Conservation (phyloP, 23 tunicate genomes). For the Trididemnum clinides region DNA sequence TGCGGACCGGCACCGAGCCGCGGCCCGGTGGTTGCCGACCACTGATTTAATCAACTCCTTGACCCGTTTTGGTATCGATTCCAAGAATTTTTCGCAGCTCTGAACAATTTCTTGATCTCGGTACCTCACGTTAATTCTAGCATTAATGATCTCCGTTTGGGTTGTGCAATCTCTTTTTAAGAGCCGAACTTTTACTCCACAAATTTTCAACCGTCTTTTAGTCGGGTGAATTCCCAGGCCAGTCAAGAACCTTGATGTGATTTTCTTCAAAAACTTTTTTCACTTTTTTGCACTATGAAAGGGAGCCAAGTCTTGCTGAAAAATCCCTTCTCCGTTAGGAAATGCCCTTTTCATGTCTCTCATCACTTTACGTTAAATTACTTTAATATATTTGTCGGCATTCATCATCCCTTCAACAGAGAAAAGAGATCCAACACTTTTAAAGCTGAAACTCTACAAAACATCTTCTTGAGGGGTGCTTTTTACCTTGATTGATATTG, state of each 20-base stretch:
- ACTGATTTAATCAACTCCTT: too few species aligned
- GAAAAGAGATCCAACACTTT: constrained; percentile 4
- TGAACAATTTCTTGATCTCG: too few species aligned
- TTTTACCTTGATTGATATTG: not conserved
- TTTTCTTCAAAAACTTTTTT: not conserved
- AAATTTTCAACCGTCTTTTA: constrained; percentile 3
- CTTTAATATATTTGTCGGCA: constrained; percentile 1
- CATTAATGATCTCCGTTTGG: too few species aligned
- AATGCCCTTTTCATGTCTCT: constrained; percentile 3
- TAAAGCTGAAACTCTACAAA: not conserved
- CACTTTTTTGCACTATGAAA: not conserved
- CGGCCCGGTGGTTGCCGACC: too few species aligned
- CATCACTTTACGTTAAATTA: not conserved
- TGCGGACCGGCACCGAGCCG: too few species aligned
- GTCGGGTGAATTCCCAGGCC: constrained; percentile 27
- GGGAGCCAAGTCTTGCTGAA: constrained; percentile 30
- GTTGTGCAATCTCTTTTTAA: constrained; percentile 9
- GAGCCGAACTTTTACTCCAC: constrained; percentile 5
- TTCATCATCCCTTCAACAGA: constrained; percentile 40
- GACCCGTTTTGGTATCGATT: too few species aligned
- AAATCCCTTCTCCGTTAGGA: constrained; percentile 14
- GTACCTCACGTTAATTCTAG: too few species aligned
- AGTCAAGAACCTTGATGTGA: not conserved
- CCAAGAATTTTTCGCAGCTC: too few species aligned
- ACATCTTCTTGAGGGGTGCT: not conserved